Base-by-base conservation (phyloP, 1,140 invertebrate species). In the Dendrolimus punctatus region DNA sequence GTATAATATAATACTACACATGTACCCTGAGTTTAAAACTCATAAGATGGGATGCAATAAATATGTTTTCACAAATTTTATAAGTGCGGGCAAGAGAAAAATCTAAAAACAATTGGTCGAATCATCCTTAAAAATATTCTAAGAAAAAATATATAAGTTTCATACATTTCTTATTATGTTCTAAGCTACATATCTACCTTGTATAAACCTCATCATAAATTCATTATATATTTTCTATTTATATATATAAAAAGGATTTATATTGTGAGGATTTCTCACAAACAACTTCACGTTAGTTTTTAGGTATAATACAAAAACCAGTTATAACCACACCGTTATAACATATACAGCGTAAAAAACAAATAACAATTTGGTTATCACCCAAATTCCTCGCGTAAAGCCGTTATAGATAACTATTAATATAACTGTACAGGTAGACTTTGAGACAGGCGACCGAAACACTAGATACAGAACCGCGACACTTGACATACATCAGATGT, bases 181-280 rank as follows among this genome's bases (percentile, higher is more conserved):
- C 78, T 85, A 85, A 61, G 61, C 79, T 85, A 82, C 78, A 66
- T 62, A 62, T 75, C 81, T 85, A 85, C 80, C 81, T 85, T 85
- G 81, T 83, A 85, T 85, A 80, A 81, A 85, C 80, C 80, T 85
- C 78, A 71, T 81, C 71, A 71, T 77, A 81, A 80, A 81, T 81
- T 75, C 69, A 76, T 70, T 80, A 80, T 76, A 75, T 58, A 61
- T 63, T 23, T 23, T 23, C 23, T 23, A 23, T 23, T 23, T 64
- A 60, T 58, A 45, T 57, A 62, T 48, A 60, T 54, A 50, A 59
- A 61, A 57, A 45, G 51, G 60, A 63, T 23, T 23, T 23, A 23
- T 23, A 23, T 23, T 23, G 23, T 23, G 23, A 23, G 23, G 23
- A 23, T 23, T 23, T 23, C 23, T 23, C 23, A 23, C 23, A 23